Percentiles rank a stretch among this genome's conserved stretches.
Evolutionary conservation across 1,140 invertebrate species (phyloP).

Genomic region (Nephila pilipes): DNA sequence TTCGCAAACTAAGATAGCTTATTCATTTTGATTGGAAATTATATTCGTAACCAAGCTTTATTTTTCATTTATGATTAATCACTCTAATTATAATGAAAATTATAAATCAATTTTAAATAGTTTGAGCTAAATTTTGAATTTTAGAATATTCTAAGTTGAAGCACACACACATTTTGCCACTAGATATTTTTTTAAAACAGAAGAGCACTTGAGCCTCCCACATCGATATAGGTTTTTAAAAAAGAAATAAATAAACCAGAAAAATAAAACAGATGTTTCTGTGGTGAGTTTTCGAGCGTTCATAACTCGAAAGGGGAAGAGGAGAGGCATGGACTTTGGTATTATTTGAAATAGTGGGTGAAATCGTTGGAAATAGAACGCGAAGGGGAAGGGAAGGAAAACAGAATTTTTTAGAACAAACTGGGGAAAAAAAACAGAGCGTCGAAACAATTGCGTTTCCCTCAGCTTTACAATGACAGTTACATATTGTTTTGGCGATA

Average conservation of each 20-base stretch:
- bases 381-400: background rate
- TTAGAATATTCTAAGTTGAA: too few species aligned
- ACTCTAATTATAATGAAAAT: too few species aligned
- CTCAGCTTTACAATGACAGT: constrained; percentile 63
- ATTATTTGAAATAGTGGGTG: constrained; percentile 9
- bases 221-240: background rate
- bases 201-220: background rate
- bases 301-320: background rate
- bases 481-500: constrained; percentile 68
- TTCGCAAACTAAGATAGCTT: too few species aligned
- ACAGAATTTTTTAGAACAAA: background rate
- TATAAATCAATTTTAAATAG: too few species aligned
- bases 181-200: background rate
- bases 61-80: too few species aligned
- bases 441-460: background rate
- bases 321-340: background rate
- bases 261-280: constrained; percentile 10
- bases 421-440: constrained; percentile 18
- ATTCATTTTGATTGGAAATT: too few species aligned
- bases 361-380: background rate
- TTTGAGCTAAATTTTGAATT: too few species aligned
- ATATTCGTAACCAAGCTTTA: too few species aligned
- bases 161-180: too few species aligned
- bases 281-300: constrained; percentile 53
- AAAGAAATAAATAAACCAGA: background rate